These are phyloP conservation scores for Xiphophorus couchianus DNA, from an alignment of 2,113 vertebrate species.

Conservation along the genomic window DNA sequence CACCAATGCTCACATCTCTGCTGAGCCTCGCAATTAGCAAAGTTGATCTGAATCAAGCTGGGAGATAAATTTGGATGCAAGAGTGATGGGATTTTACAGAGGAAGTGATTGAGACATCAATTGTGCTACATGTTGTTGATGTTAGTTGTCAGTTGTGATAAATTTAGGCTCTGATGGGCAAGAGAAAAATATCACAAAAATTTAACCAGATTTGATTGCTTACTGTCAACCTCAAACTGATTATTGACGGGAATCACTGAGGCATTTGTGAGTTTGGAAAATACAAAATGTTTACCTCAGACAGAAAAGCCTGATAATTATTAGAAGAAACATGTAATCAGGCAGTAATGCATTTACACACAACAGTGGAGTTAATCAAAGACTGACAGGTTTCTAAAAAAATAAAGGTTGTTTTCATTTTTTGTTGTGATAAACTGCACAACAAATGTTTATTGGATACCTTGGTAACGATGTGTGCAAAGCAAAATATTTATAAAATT, in stretches of 20 bases:
- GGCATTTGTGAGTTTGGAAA: not conserved
- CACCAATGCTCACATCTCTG: slow-evolving; percentile 32
- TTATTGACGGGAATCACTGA: not conserved
- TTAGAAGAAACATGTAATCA: slow-evolving; percentile 4
- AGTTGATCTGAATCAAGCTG: slow-evolving; percentile 14
- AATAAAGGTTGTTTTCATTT: not conserved
- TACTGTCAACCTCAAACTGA: not conserved
- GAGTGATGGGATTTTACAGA: not conserved
- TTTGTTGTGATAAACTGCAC: not conserved
- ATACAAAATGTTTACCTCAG: slow-evolving; percentile 6
- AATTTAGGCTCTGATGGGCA: not conserved
- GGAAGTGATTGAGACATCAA: slow-evolving; percentile 3
- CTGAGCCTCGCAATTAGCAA: slow-evolving; percentile 28
- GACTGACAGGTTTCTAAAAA: slow-evolving; percentile 2
- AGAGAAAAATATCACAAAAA: not conserved
- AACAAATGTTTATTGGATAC: no score
- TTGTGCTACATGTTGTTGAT: not conserved
- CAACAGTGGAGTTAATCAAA: no score
- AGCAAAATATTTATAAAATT: not conserved
- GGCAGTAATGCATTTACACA: not conserved
- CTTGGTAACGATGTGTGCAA: no score
- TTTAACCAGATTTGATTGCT: not conserved
- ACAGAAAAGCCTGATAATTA: slow-evolving; percentile 5
- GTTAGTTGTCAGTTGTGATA: not conserved
- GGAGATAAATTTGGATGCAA: slow-evolving; percentile 13